Conservation (phyloP, 2,888 invertebrate species). For the Slavum lentiscoides region DNA sequence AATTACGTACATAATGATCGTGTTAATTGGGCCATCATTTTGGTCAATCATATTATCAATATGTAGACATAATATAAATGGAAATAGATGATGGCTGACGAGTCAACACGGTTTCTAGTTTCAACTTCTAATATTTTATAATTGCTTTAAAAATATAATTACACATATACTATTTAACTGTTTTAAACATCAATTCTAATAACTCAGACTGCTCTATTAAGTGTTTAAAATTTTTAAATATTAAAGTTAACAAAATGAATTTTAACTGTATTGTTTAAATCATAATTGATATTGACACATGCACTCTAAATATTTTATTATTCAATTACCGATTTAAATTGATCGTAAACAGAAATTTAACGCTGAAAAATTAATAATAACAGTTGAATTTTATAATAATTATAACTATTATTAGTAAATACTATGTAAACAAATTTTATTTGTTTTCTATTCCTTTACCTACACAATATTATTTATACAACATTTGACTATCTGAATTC, state of each 20-base stretch:
- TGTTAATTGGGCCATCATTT: conserved; percentile 13
- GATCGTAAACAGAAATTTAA: too few species aligned
- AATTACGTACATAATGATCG: not conserved
- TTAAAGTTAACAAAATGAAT: conserved; percentile 6
- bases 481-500: too few species aligned
- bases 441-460: too few species aligned
- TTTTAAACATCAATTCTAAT: not conserved
- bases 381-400: too few species aligned
- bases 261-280: not conserved
- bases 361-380: too few species aligned
- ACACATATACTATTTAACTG: conserved; percentile 6
- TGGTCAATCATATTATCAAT: conserved; percentile 1
- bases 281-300: not conserved
- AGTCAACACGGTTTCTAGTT: not conserved
- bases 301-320: not conserved
- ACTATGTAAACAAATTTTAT: not conserved
- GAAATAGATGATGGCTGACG: not conserved
- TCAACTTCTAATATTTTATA: conserved; percentile 4
- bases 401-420: too few species aligned
- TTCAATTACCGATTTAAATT: not conserved
- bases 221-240: not conserved
- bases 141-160: conserved; percentile 5
- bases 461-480: too few species aligned
- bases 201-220: conserved; percentile 17
- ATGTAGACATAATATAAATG: conserved; percentile 4